phyloP scores from a whole-genome alignment of 1,140 invertebrate genomes.

The Trypoxylus dichotomus region DNA sequence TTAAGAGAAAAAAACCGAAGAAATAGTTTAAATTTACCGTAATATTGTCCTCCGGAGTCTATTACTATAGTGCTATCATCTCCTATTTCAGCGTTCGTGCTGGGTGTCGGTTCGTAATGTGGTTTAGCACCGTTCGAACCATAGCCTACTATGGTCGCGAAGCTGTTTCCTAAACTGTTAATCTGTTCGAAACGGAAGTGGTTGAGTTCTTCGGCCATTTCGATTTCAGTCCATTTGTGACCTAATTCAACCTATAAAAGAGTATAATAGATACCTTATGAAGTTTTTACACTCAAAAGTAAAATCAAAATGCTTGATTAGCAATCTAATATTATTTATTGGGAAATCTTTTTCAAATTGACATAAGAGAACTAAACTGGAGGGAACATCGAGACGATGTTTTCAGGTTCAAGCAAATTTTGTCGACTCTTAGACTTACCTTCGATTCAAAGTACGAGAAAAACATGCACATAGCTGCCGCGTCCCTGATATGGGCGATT shows the following conservation, averaged over 20 bases:
- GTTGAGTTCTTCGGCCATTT: conserved; percentile 67
- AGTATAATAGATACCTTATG: neutral
- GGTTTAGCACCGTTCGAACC: conserved; percentile 88
- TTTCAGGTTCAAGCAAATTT: no score
- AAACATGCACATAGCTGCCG: conserved; percentile 89
- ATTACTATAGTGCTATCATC: conserved; percentile 69
- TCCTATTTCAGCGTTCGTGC: conserved; percentile 72
- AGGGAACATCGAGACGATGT: no score
- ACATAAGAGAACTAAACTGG: no score
- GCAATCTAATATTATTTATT: no score
- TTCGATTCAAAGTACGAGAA: conserved; percentile 82
- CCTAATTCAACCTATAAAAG: conserved; percentile 38
- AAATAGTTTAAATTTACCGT: conserved; percentile 52
- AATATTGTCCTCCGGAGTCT: conserved; percentile 75
- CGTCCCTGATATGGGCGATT: conserved; percentile 80
- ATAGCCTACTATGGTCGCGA: conserved; percentile 87
- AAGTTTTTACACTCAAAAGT: neutral
- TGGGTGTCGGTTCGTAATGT: conserved; percentile 81
- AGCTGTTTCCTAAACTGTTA: conserved; percentile 71
- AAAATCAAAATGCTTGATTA: no score
- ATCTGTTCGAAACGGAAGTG: conserved; percentile 70
- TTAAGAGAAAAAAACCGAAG: neutral
- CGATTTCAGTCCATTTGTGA: conserved; percentile 68
- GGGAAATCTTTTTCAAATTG: no score
- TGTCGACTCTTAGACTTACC: no score